Evolutionary conservation across 2,888 invertebrate genomes (phyloP).

Genomic region (Ectemnius continuus): DNA sequence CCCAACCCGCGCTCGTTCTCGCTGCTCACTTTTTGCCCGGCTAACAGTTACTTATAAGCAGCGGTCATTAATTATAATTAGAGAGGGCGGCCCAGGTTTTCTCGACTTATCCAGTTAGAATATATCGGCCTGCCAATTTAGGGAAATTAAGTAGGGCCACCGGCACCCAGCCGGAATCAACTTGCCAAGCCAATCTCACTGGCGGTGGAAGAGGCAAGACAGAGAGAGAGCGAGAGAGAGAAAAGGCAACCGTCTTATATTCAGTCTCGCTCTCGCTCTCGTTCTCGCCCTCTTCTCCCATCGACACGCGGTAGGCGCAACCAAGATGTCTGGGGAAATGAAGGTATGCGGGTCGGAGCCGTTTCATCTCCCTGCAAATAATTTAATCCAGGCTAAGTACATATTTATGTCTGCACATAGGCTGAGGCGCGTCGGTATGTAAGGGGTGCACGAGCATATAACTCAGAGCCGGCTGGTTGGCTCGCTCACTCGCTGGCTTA

Average conservation of each 20-base stretch:
- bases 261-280: too few species aligned
- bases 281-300: constrained; percentile 42
- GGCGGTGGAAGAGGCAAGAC: constrained; percentile 37
- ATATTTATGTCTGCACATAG: constrained; percentile 65
- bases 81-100: constrained; percentile 15
- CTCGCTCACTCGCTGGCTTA: constrained; percentile 16
- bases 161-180: constrained; percentile 49
- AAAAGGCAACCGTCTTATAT: too few species aligned
- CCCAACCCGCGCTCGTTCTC: neutral
- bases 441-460: constrained; percentile 38
- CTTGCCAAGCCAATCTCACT: constrained; percentile 58
- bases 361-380: constrained; percentile 68
- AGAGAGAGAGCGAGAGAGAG: too few species aligned
- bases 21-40: neutral
- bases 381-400: constrained; percentile 67
- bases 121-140: constrained; percentile 52
- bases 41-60: neutral
- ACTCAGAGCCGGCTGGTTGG: constrained; percentile 28
- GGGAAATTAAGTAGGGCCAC: constrained; percentile 55
- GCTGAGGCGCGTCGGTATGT: constrained; percentile 35
- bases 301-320: constrained; percentile 62
- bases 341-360: constrained; percentile 61
- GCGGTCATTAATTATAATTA: constrained; percentile 20
- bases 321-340: constrained; percentile 67
- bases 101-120: constrained; percentile 15